Conservation (phyloP, 2,888 invertebrate genomes). For the Cyrtodaria siliqua region DNA sequence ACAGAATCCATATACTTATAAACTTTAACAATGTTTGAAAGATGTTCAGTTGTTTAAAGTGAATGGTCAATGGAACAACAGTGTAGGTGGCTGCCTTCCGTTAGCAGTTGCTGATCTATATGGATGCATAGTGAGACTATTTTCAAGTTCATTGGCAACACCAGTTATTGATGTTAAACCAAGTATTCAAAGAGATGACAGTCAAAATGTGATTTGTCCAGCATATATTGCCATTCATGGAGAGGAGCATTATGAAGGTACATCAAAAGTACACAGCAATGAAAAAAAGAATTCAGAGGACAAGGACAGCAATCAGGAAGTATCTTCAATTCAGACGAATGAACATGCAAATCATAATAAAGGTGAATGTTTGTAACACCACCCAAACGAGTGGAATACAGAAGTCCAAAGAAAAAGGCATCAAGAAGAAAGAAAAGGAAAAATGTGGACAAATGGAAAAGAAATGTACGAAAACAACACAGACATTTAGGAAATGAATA, state of each 20-base stretch:
- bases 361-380: neutral
- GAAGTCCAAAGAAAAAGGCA: constrained; percentile 3
- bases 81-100: neutral
- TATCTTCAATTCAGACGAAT: neutral
- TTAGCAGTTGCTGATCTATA: neutral
- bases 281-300: neutral
- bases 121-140: neutral
- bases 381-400: constrained; percentile 5
- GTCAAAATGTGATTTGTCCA: neutral
- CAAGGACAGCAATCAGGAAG: neutral
- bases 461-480: constrained; percentile 4
- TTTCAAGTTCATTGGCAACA: neutral
- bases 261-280: neutral
- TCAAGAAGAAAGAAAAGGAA: neutral
- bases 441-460: constrained; percentile 4
- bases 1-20: neutral
- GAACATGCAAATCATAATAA: neutral
- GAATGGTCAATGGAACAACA: neutral
- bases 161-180: neutral
- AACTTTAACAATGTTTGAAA: neutral
- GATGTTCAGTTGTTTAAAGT: neutral
- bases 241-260: neutral
- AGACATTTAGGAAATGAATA: neutral
- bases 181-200: neutral
- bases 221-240: neutral